Evolutionary conservation across 2,797 vertebrate genomes (phyloP).

Genomic region (Sarcoramphus papa): DNA sequence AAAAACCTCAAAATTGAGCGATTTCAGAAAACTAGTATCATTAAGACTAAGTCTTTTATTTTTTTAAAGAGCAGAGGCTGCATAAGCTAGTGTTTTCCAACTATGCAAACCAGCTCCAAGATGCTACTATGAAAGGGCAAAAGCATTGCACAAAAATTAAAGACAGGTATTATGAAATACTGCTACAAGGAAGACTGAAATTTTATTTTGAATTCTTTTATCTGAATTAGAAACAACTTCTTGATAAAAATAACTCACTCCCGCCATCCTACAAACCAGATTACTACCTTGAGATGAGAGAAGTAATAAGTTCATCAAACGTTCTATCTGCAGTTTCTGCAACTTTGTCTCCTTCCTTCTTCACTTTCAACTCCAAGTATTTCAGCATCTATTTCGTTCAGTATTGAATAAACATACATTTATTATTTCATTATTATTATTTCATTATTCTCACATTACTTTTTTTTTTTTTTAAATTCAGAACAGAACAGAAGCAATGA

Average conservation of each 20-base stretch:
- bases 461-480: not conserved
- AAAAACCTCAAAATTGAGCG: not conserved
- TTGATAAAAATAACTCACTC: not conserved
- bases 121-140: not conserved
- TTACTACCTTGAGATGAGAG: conserved; percentile 70
- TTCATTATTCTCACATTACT: not conserved
- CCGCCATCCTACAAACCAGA: not conserved
- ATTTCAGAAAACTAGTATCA: not conserved
- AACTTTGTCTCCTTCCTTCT: conserved; percentile 49
- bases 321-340: conserved; percentile 39
- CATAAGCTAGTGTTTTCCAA: not conserved
- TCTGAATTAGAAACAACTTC: not conserved
- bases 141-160: not conserved
- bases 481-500: not conserved
- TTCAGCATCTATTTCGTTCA: conserved; percentile 62
- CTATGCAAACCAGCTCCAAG: not conserved
- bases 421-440: not conserved
- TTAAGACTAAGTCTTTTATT: not conserved
- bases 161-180: not conserved
- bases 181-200: not conserved
- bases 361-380: conserved; percentile 50
- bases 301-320: conserved; percentile 60
- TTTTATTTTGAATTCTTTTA: not conserved
- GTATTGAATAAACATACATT: not conserved
- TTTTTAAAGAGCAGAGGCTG: not conserved